Percentiles rank a stretch among this genome's conserved stretches.
Conservation (phyloP, 2,888 invertebrate genomes). For the Matsumyia berberina region DNA sequence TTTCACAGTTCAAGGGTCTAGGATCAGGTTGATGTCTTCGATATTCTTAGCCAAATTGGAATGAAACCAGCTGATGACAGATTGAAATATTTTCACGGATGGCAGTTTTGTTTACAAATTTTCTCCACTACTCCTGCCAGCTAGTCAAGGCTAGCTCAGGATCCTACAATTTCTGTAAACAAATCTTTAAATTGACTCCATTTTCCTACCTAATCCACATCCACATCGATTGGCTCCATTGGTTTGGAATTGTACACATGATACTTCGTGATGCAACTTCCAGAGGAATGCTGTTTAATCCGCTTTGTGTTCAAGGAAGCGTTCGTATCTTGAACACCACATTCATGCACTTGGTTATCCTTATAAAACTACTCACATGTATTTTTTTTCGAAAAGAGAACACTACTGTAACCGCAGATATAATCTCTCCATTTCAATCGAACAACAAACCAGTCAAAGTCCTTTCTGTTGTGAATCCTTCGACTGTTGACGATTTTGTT, state of each 20-base stretch:
- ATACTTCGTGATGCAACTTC: slow-evolving; percentile 35
- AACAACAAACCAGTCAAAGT: slow-evolving; percentile 27
- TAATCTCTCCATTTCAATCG: slow-evolving; percentile 44
- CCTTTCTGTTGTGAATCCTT: slow-evolving; percentile 24
- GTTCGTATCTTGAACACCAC: slow-evolving; percentile 30
- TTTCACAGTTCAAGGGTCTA: no score
- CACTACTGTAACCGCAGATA: slow-evolving; percentile 10
- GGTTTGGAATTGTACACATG: slow-evolving; percentile 34
- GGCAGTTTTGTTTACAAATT: no score
- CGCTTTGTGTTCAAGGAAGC: slow-evolving; percentile 23
- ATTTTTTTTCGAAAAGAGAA: slow-evolving; percentile 33
- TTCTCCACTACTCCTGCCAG: no score
- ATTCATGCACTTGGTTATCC: slow-evolving; percentile 43
- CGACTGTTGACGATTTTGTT: slow-evolving; percentile 37
- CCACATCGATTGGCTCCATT: slow-evolving; percentile 23
- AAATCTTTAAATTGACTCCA: neutral
- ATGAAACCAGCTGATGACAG: no score
- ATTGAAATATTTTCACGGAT: no score
- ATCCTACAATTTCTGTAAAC: no score
- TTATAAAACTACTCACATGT: slow-evolving; percentile 8
- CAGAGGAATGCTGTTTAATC: slow-evolving; percentile 47
- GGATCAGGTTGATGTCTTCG: no score
- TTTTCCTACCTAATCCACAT: neutral
- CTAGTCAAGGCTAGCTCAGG: no score
- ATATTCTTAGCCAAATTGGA: no score